Base-by-base conservation (phyloP, 2,888 invertebrate species). In the Mythimna impura region DNA sequence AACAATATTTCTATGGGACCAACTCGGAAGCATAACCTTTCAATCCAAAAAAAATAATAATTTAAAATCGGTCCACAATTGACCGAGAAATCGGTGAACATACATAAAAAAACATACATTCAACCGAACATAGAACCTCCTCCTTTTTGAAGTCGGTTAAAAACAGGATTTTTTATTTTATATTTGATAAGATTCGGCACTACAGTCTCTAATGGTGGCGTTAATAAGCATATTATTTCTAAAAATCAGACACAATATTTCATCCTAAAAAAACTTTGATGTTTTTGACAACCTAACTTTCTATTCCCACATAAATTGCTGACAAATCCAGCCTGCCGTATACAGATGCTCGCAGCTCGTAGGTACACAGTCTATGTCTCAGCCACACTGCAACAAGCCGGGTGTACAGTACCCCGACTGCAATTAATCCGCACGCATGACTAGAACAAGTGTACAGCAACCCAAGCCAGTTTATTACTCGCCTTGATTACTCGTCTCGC, bases 341-440 rank as follows among this genome's bases (percentile, higher is more conserved):
- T 30, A 47, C 52, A 72, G 57, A 57, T 62, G 14, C 30, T 36
- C 55, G 9, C 66, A 17, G 17, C 17, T 47, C 17, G 47, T 43
- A 5, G 43, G 14, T 47, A 54, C 57, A 54, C 20, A n/a, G 40
- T 17, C 17, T 20, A 25, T 34, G 30, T 58, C 62, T 62, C 65
- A 34, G 36, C 57, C 40, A 61, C 40, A 64, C 36, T 43, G 68
- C 64, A 54, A 63, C 68, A 60, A 58, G 66, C 61, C 20, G 17
- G 55, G 76, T n/a, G 77, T 36, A 68, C 43, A 14, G 52, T 12
- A 68, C 65, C 66, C 57, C 34, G 58, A 30, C 30, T 68, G 74
- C 74, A 81, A 84, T 82, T 84, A 84, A 75, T 84, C 65, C 69
- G 34, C 69, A 81, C 68, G 73, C 84, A 74, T 66, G 66, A 58